Evolutionary conservation across 2,797 vertebrate species (phyloP).

Genomic region (Falco naumanni): DNA sequence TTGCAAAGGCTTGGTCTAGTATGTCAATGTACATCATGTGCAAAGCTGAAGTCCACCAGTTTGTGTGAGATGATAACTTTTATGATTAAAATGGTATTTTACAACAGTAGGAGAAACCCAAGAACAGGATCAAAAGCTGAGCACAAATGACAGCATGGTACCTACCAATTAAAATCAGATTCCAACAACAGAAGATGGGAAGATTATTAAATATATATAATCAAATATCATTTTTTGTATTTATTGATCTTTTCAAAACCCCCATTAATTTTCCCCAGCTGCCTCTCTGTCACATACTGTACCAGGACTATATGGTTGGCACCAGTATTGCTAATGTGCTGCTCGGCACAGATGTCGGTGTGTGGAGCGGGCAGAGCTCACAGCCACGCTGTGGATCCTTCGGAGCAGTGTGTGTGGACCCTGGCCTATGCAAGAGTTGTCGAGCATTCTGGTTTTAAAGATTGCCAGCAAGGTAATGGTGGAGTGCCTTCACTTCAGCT

Average conservation of each 20-base stretch:
- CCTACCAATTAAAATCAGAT: not conserved
- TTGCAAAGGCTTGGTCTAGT: constrained; percentile 73
- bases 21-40: constrained; percentile 46
- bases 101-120: not conserved
- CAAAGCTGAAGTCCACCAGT: constrained; percentile 74
- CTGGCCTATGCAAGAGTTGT: not conserved
- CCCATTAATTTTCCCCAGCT: not conserved
- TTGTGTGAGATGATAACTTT: not conserved
- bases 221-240: not conserved
- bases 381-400: not conserved
- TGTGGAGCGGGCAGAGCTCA: not conserved
- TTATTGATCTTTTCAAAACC: not conserved
- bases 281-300: not conserved
- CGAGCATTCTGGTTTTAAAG: not conserved
- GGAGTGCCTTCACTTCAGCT: not conserved
- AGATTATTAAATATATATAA: not conserved
- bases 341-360: not conserved
- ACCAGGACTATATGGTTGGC: not conserved
- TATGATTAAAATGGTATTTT: not conserved
- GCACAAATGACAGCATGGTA: not conserved
- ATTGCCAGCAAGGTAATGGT: not conserved
- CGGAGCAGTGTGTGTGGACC: not conserved
- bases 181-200: not conserved
- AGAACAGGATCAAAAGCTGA: not conserved
- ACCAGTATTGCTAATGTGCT: not conserved